A percentile compares a stretch with the other conserved stretches of the same genome.
Conservation (phyloP, 2,797 vertebrate species). For the Falco cherrug region DNA sequence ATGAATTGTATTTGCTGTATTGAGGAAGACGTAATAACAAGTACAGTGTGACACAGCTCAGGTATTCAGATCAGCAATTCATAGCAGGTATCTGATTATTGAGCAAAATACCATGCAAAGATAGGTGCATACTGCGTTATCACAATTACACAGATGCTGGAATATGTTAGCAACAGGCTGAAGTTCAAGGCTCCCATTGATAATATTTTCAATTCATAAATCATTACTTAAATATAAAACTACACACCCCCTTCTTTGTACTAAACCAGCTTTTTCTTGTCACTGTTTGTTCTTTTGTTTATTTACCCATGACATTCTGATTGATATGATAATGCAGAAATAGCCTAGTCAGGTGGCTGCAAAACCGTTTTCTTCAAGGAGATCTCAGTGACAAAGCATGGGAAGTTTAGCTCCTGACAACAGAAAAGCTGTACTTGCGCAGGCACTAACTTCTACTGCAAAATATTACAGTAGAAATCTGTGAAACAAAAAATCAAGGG, state of each 20-base stretch:
- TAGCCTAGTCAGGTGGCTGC: not conserved
- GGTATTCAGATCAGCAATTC: not conserved
- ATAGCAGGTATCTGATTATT: not conserved
- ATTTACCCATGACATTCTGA: slow-evolving; percentile 1
- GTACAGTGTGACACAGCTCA: not conserved
- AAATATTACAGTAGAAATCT: not conserved
- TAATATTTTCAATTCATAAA: slow-evolving; percentile 25
- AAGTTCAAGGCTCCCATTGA: not conserved
- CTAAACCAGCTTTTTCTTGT: slow-evolving; percentile 11
- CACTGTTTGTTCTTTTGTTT: slow-evolving; percentile 37
- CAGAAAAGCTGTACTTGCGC: not conserved
- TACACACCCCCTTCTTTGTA: not conserved
- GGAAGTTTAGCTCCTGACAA: not conserved
- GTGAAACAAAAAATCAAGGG: accelerated
- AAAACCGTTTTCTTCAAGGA: not conserved
- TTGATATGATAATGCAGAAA: slow-evolving; percentile 22
- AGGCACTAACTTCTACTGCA: not conserved
- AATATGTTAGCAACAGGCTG: not conserved
- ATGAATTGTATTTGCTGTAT: not conserved
- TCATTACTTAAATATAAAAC: slow-evolving; percentile 32
- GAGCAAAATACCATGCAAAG: not conserved
- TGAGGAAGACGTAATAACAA: not conserved
- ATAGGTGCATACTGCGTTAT: not conserved
- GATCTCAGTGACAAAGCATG: not conserved
- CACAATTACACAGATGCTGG: not conserved